A percentile compares a stretch with the other conserved stretches of the same genome.
These are phyloP conservation scores for Agrochola circellaris DNA, from an alignment of 2,888 invertebrate genomes.

Conservation along the genomic window DNA sequence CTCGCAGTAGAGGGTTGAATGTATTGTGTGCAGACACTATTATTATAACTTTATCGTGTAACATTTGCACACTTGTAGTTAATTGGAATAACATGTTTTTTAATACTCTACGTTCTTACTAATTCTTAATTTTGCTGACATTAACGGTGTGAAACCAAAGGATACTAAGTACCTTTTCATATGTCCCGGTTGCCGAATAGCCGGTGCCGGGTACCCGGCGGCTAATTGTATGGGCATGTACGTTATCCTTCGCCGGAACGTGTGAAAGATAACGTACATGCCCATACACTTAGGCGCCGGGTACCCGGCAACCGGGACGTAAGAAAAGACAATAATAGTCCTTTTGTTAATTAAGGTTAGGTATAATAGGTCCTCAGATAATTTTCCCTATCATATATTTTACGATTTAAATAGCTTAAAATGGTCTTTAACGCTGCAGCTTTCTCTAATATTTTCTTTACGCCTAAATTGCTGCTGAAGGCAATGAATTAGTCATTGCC, in stretches of 20 bases:
- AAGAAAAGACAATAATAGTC: background rate
- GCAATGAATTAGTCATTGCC: too few relatives aligned
- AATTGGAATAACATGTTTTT: background rate
- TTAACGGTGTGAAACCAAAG: background rate
- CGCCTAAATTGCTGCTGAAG: too few relatives aligned
- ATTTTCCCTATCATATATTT: background rate
- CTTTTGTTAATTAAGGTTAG: background rate
- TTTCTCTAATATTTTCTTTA: background rate
- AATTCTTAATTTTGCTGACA: background rate
- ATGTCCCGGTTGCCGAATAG: too few relatives aligned
- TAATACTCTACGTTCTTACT: background rate
- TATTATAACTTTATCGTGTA: background rate
- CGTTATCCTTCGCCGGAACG: too few relatives aligned
- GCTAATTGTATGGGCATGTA: too few relatives aligned
- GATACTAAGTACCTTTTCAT: background rate
- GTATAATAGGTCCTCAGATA: background rate
- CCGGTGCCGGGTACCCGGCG: too few relatives aligned
- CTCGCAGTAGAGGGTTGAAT: conserved; percentile 20
- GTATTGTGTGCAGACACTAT: conserved; percentile 2
- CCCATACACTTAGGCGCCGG: too few relatives aligned
- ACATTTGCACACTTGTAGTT: background rate
- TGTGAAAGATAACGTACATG: too few relatives aligned
- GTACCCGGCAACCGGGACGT: too few relatives aligned
- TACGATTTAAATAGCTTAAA: background rate
- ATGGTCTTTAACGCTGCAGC: background rate